A percentile compares a stretch with the other conserved stretches of the same genome.
phyloP scores from a whole-genome alignment of 2,797 vertebrate genomes.

The Myoxocephalus aenaeus region DNA sequence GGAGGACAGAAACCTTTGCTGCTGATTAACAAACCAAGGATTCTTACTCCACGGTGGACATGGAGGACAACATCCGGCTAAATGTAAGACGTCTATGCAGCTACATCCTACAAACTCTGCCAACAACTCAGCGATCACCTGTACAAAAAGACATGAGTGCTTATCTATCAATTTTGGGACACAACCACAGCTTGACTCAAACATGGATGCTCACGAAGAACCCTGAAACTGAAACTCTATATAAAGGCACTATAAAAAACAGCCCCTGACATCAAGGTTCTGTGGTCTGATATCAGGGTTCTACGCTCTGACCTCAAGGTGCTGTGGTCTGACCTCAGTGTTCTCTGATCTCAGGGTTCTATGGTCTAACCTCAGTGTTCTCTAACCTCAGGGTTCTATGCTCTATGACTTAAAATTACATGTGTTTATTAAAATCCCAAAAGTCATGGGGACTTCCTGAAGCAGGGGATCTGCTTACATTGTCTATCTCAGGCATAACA shows the following conservation, averaged over 20 bases:
- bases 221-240: conserved; percentile 1
- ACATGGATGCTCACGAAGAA: conserved; percentile 26
- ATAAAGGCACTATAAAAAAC: neutral
- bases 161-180: conserved; percentile 17
- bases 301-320: too few species aligned
- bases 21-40: conserved; percentile 26
- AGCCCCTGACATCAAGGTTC: too few species aligned
- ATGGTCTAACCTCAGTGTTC: too few species aligned
- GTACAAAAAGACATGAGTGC: neutral
- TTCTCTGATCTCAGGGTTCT: too few species aligned
- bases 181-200: conserved; percentile 27
- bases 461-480: neutral
- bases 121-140: neutral
- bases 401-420: neutral
- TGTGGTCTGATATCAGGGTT: too few species aligned
- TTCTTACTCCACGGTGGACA: conserved; percentile 8
- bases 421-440: conserved; percentile 7
- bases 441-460: conserved; percentile 1
- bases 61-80: conserved; percentile 2
- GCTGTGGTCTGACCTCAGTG: too few species aligned
- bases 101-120: neutral
- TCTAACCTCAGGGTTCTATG: too few species aligned
- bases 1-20: conserved; percentile 27
- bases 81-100: conserved; percentile 1
- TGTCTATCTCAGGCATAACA: conserved; percentile 9